phyloP scores from a whole-genome alignment of 1,140 invertebrate genomes.

The Akabosia matsudoensis region DNA sequence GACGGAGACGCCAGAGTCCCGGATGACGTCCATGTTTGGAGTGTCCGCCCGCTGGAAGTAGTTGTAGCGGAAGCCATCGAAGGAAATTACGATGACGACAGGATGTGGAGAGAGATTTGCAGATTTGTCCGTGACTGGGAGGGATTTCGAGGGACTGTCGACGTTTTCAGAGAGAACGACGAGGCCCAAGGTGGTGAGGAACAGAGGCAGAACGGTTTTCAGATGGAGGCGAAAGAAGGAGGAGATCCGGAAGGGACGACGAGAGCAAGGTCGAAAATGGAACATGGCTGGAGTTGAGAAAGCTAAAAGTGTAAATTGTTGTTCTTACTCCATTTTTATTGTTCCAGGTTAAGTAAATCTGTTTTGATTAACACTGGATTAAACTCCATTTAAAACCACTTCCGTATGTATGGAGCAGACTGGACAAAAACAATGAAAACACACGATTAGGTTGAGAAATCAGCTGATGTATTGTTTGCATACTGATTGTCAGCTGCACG shows the following conservation, averaged over 20 bases:
- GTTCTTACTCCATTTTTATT: no score
- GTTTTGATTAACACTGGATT: no score
- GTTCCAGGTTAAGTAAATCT: no score
- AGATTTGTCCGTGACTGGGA: background rate
- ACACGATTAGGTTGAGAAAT: no score
- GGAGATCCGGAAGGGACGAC: background rate
- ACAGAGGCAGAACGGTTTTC: background rate
- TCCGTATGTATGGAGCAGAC: no score
- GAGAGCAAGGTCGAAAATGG: background rate
- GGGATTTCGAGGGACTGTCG: background rate
- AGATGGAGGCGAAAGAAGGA: background rate
- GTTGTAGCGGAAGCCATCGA: slow-evolving; percentile 70
- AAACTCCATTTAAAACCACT: no score
- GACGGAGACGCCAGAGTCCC: slow-evolving; percentile 57
- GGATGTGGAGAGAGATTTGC: slow-evolving; percentile 51
- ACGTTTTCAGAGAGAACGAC: background rate
- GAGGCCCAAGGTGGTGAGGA: background rate
- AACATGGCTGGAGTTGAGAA: no score
- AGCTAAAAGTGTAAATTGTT: no score
- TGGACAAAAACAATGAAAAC: no score
- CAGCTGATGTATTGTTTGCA: no score
- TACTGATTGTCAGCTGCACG: no score
- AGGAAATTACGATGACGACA: slow-evolving; percentile 62
- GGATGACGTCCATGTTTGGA: slow-evolving; percentile 58
- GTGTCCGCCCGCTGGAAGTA: slow-evolving; percentile 59